Evolutionary conservation across 2,888 invertebrate genomes (phyloP), one percentile per base, ranked within the genome.

Genomic region (Colletes collaris): DNA sequence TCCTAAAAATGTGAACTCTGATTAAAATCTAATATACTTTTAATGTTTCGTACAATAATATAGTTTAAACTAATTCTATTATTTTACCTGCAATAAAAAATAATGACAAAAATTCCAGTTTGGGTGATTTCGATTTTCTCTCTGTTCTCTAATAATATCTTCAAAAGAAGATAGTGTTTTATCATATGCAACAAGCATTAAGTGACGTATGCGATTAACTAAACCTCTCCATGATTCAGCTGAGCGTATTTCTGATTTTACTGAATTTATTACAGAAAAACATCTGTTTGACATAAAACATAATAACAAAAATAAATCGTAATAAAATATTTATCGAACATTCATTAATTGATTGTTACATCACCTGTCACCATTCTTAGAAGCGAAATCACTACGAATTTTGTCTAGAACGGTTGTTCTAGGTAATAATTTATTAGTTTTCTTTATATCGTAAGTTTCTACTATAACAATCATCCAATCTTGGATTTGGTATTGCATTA

Each of bases 61-160:
- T 50, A 40, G n/a, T 66, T 60, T 64, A 65, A 63, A 68, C 50
- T 8, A 65, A 50, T n/a, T 13, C 13, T 19, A 37, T 53, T 66
- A 59, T 66, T 84, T 91, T 93, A 97, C 97, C 95, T 98, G 97
- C 86, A 99, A 94, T 87, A 98, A 95, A 94, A 99, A 99, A 94
- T 99, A 99, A 92, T 97, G 96, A 92, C 97, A 97, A 94, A 99
- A 99, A 93, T 97, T 97, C 99, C 99, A 99, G 44, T 96, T 97
- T 0, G 95, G 95, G 90, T 98, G 97, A 93, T 97, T 99, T 71
- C 99, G 94, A 89, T 96, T 96, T 92, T 99, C 99, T 76, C 99
- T 95, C 89, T 98, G 97, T 76, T 97, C 96, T 85, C 99, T 94
- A 94, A 99, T 97, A 85, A 97, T 95, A 90, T 98, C 98, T 93